Conservation (phyloP, 2,888 invertebrate genomes). For the Ganaspis brasiliensis region DNA sequence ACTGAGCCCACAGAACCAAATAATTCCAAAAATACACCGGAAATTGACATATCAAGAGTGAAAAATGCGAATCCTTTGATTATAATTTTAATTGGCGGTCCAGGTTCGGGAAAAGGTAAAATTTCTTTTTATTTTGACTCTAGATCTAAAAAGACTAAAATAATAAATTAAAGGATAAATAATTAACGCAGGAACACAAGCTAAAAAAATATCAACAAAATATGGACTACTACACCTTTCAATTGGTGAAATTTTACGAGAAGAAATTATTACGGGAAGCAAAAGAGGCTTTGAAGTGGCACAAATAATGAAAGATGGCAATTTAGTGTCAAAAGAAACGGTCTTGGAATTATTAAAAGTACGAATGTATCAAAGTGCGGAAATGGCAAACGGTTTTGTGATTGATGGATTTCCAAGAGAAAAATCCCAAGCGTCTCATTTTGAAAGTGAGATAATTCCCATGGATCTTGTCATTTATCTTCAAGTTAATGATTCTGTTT, state of each 20-base stretch:
- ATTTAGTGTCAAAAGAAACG: conserved; percentile 65
- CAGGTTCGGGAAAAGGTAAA: conserved; percentile 67
- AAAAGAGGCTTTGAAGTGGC: conserved; percentile 66
- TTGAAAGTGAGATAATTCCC: conserved; percentile 61
- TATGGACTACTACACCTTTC: conserved; percentile 61
- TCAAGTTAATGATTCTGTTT: conserved; percentile 49
- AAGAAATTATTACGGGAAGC: conserved; percentile 62
- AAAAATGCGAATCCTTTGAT: conserved; percentile 57
- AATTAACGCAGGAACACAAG: conserved; percentile 62
- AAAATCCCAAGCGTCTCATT: conserved; percentile 62
- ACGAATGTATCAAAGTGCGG: conserved; percentile 58
- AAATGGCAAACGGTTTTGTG: conserved; percentile 62
- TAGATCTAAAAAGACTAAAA: neutral
- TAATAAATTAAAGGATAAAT: conserved; percentile 30
- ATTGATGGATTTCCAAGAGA: conserved; percentile 68
- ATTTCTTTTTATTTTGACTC: too few relatives aligned
- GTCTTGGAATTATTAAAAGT: conserved; percentile 64
- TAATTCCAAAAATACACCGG: too few relatives aligned
- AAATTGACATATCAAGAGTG: conserved; percentile 56
- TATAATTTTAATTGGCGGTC: conserved; percentile 66
- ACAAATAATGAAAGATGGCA: conserved; percentile 65
- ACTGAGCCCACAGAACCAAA: too few relatives aligned
- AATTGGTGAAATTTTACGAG: conserved; percentile 63
- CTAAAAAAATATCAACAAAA: conserved; percentile 55
- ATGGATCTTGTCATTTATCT: conserved; percentile 66